Conservation (phyloP, 2,888 invertebrate genomes). For the Hartigia nigra region DNA sequence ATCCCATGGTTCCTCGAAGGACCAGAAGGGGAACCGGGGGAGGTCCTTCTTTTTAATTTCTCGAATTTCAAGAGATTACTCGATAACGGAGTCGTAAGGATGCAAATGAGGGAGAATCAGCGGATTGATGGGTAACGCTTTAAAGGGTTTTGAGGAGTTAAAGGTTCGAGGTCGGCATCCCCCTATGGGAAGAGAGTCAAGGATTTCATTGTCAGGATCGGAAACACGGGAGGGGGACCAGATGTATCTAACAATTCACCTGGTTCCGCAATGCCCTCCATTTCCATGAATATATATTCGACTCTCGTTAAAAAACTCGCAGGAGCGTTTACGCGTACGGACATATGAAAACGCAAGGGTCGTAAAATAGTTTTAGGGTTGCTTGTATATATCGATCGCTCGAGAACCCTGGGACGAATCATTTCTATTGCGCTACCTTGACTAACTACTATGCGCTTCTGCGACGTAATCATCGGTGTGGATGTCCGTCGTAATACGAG, state of each 20-base stretch:
- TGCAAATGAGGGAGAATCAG: constrained; percentile 47
- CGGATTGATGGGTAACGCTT: constrained; percentile 38
- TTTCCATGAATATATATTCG: not conserved
- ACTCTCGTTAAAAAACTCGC: not conserved
- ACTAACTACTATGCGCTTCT: not conserved
- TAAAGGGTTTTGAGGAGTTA: constrained; percentile 15
- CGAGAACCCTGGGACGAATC: not conserved
- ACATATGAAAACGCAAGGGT: too few species aligned
- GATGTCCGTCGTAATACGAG: not conserved
- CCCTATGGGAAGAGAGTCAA: constrained; percentile 59
- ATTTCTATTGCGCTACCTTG: not conserved
- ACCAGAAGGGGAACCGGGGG: too few species aligned
- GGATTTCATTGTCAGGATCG: constrained; percentile 56
- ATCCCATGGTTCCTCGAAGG: not conserved
- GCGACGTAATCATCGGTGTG: not conserved
- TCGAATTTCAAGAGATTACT: not conserved
- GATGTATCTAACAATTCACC: not conserved
- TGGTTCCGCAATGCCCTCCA: too few species aligned
- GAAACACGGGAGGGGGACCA: constrained; percentile 62
- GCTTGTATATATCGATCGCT: not conserved
- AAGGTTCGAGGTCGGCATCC: constrained; percentile 42
- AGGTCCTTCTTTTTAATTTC: not conserved
- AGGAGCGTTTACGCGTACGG: not conserved
- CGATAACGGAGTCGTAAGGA: constrained; percentile 42
- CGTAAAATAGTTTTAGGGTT: not conserved